These are phyloP conservation scores for Idaea aversata DNA, from an alignment of 2,888 invertebrate genomes.

Conservation along the genomic window DNA sequence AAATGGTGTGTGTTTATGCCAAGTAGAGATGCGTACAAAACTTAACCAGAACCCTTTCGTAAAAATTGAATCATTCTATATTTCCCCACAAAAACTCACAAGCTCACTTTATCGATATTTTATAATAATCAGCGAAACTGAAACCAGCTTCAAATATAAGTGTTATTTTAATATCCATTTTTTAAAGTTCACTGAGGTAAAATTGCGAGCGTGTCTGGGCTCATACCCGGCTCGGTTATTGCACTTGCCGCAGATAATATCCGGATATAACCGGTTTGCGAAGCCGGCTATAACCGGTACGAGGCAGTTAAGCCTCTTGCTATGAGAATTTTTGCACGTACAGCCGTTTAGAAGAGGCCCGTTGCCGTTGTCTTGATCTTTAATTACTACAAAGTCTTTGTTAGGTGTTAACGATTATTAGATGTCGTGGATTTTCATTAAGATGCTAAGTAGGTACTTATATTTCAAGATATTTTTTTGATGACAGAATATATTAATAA, in stretches of 20 bases:
- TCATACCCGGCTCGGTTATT: slow-evolving; percentile 1
- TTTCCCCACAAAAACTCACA: no score
- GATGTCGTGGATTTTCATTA: background rate
- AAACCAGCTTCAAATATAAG: background rate
- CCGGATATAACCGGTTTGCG: slow-evolving; percentile 2
- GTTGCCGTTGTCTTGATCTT: background rate
- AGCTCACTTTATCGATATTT: no score
- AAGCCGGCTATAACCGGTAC: background rate
- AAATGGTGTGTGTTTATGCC: no score
- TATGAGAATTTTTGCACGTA: background rate
- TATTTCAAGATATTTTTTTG: no score
- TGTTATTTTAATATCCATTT: background rate
- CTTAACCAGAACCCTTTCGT: no score
- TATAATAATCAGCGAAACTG: background rate
- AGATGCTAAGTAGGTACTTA: background rate
- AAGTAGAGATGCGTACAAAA: no score
- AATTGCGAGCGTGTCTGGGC: background rate
- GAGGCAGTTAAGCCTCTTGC: background rate
- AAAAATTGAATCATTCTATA: no score
- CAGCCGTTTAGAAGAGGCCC: background rate
- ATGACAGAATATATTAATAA: no score
- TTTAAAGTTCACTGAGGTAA: background rate
- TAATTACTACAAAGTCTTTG: background rate
- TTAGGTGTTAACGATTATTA: background rate
- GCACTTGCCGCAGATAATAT: slow-evolving; percentile 4